A percentile compares a stretch with the other conserved stretches of the same genome.
Evolutionary conservation across 2,888 invertebrate species (phyloP).

Genomic region (Tethea ocularis): DNA sequence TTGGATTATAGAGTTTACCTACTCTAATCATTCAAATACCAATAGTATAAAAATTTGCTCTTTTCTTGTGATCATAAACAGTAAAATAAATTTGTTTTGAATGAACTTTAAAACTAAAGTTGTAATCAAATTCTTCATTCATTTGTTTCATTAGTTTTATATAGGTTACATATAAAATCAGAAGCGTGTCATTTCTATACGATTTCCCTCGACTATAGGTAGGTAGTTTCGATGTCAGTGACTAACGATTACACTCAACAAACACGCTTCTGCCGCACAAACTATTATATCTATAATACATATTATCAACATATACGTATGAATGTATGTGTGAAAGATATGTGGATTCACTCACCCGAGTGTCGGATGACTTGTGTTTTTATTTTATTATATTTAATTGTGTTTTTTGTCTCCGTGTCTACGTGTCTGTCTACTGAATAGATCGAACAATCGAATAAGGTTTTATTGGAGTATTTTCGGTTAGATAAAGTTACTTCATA

Average conservation of each 20-base stretch:
- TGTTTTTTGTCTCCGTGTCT: not conserved
- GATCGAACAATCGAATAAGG: not conserved
- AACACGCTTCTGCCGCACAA: constrained; percentile 49
- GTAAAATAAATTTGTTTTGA: too few species aligned
- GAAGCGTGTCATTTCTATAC: constrained; percentile 52
- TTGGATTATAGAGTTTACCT: too few species aligned
- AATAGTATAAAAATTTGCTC: too few species aligned
- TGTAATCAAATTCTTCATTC: not conserved
- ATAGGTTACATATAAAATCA: constrained; percentile 20
- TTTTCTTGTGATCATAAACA: too few species aligned
- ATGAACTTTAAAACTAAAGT: too few species aligned
- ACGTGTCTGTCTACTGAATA: not conserved
- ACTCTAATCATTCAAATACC: too few species aligned
- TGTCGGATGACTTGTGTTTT: not conserved
- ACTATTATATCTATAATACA: constrained; percentile 10
- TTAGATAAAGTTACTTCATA: too few species aligned
- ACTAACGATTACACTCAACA: constrained; percentile 62
- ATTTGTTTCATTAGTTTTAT: not conserved
- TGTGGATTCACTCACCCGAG: constrained; percentile 26
- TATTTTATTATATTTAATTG: constrained; percentile 1
- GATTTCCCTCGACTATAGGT: constrained; percentile 47
- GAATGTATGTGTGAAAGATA: constrained; percentile 31
- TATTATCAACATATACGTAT: constrained; percentile 16
- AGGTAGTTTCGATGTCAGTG: constrained; percentile 63
- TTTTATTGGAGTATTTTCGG: not conserved